A percentile compares a stretch with the other conserved stretches of the same genome.
phyloP scores from a whole-genome alignment of 2,113 vertebrate genomes.

The Rhegmatorhina hoffmannsi region DNA sequence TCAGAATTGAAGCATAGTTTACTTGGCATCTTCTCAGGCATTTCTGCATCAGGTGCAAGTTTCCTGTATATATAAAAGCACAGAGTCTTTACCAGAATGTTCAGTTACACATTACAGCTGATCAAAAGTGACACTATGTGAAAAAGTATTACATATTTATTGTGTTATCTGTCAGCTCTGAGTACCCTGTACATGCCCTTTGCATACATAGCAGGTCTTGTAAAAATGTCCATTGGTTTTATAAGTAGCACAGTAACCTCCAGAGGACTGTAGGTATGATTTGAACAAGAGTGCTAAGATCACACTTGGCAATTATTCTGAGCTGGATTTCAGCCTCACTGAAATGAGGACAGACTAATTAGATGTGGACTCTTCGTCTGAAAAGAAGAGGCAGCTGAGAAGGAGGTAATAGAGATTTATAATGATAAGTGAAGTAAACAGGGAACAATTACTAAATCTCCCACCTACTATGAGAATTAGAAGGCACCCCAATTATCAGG shows the following conservation, averaged over 20 bases:
- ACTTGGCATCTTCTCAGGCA: background rate
- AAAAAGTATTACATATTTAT: background rate
- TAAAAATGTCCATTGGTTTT: background rate
- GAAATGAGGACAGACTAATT: conserved; percentile 48
- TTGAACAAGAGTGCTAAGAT: background rate
- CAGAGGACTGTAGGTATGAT: background rate
- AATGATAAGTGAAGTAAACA: conserved; percentile 48
- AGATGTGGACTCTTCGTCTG: conserved; percentile 1
- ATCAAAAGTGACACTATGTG: background rate
- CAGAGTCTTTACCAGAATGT: background rate
- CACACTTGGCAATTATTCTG: conserved; percentile 2
- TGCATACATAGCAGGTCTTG: background rate
- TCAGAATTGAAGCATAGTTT: background rate
- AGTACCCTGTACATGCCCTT: background rate
- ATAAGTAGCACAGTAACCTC: background rate
- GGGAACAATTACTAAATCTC: conserved; percentile 19
- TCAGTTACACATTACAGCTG: background rate
- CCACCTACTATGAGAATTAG: conserved; percentile 21
- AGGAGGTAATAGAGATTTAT: conserved; percentile 21
- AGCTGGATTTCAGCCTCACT: conserved; percentile 30
- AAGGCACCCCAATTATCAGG: conserved; percentile 6
- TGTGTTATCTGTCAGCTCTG: background rate
- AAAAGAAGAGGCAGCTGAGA: conserved; percentile 37
- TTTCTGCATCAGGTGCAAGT: background rate
- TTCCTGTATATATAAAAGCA: background rate